Evolutionary conservation across 2,888 invertebrate species (phyloP), one percentile per base, ranked within the genome.

Genomic region (Lepidocyrtinus sp.): DNA sequence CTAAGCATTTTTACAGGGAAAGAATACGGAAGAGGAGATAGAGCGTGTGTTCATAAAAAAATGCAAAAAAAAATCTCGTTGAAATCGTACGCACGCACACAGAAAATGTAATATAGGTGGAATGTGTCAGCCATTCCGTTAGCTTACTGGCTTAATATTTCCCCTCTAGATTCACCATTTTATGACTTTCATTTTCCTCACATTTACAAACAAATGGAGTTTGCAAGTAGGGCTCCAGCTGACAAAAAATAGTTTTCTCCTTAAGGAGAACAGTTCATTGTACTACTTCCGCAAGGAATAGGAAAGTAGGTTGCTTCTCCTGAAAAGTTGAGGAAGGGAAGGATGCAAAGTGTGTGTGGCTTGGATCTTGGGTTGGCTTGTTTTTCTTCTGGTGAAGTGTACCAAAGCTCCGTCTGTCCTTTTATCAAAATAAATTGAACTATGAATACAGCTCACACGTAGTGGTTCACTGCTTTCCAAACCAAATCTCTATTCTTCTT

Each of bases 191-290:
- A 55, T 55, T 55, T 55, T 55, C 55, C 55, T 55, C 55, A 55
- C 55, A 55, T 55, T 55, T 55, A 17, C 55, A 55, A 55, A 55
- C 55, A 55, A 55, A 55, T 55, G 55, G 55, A 55, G 55, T 55
- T 55, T n/a, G 55, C 17, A 55, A 55, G 55, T 55, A 55, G 55
- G n/a, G 17, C 55, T 55, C 55, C 55, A 55, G 55, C 55, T 55
- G 55, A 55, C 55, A 55, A 55, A 55, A 55, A 55, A 55, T 55
- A 55, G 36, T 36, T 36, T 55, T 55, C 2, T 55, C n/a, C 17
- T 15, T 17, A 55, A n/a, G 55, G 55, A 55, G 17, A 55, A 17
- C 55, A n/a, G 55, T 55, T 55, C 55, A 55, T 55, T 55, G 55
- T 55, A 55, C 55, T 55, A 55, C 55, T 55, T 55, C 55, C 55